Evolutionary conservation across 2,797 vertebrate species (phyloP).

Genomic region (Spondyliosoma cantharus): DNA sequence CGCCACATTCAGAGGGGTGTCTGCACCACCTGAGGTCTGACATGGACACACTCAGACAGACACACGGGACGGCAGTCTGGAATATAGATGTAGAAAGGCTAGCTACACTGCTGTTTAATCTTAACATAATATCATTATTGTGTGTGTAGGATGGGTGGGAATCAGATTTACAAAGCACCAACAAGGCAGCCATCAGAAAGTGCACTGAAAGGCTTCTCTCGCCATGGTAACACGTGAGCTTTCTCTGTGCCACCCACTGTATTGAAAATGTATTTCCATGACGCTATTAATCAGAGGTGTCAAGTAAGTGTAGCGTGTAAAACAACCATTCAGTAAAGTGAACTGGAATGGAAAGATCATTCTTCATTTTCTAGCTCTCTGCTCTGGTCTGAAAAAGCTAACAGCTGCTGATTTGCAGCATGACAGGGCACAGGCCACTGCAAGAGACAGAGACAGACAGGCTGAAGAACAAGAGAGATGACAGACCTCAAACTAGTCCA

Average conservation of each 20-base stretch:
- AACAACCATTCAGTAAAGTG: slow-evolving; percentile 60
- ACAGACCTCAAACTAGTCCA: slow-evolving; percentile 62
- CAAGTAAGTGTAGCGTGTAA: slow-evolving; percentile 53
- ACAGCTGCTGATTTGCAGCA: slow-evolving; percentile 77
- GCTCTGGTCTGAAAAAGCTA: slow-evolving; percentile 62
- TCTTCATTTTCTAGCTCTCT: slow-evolving; percentile 57
- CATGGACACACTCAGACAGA: slow-evolving; percentile 37
- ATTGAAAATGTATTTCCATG: slow-evolving; percentile 44
- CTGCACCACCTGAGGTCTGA: slow-evolving; percentile 50
- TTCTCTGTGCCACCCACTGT: slow-evolving; percentile 17
- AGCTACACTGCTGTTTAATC: not conserved
- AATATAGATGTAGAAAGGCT: slow-evolving; percentile 33
- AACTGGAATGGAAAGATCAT: slow-evolving; percentile 61
- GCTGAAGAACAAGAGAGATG: slow-evolving; percentile 49
- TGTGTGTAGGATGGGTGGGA: slow-evolving; percentile 3
- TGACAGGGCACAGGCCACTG: slow-evolving; percentile 65
- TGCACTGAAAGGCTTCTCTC: slow-evolving; percentile 20
- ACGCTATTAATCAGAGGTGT: slow-evolving; percentile 63
- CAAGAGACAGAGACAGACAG: slow-evolving; percentile 52
- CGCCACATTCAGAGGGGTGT: slow-evolving; percentile 57
- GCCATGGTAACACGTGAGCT: slow-evolving; percentile 23
- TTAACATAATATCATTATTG: slow-evolving; percentile 18
- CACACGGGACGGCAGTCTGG: slow-evolving; percentile 20
- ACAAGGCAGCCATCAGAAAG: not conserved
- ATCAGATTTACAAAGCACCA: slow-evolving; percentile 36